Conservation (phyloP, 2,113 vertebrate genomes). For the Periophthalmus modestus region DNA sequence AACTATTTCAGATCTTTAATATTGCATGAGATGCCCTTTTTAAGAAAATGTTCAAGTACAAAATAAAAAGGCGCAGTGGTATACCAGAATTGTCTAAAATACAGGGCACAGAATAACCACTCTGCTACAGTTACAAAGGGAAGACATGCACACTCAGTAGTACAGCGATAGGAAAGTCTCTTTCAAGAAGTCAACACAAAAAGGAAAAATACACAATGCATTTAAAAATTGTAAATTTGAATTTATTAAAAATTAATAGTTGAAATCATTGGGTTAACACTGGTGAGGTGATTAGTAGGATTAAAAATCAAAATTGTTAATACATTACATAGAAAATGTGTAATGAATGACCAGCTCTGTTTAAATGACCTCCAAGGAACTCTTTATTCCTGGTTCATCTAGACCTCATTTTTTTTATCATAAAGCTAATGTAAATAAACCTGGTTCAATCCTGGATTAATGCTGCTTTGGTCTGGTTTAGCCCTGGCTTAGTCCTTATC, state of each 20-base stretch:
- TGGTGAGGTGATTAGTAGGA: slow-evolving; percentile 2
- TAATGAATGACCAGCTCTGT: neutral
- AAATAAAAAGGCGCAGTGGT: too few species aligned
- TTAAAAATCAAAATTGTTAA: neutral
- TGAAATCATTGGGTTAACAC: neutral
- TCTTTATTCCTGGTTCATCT: neutral
- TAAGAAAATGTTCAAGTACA: neutral
- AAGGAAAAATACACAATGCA: neutral
- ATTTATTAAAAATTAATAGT: neutral
- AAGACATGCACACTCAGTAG: too few species aligned
- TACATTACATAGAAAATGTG: neutral
- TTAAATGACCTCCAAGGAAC: neutral
- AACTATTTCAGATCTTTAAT: neutral
- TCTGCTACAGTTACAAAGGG: too few species aligned
- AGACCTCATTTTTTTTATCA: too few species aligned
- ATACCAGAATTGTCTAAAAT: too few species aligned
- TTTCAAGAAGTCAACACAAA: neutral
- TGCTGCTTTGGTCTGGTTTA: neutral
- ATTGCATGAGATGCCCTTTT: too few species aligned
- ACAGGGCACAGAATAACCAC: too few species aligned
- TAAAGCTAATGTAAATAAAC: too few species aligned
- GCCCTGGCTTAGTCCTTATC: neutral
- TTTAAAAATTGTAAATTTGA: neutral
- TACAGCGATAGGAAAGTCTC: too few species aligned
- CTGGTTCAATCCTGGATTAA: neutral